Evolutionary conservation across 2,113 vertebrate genomes (phyloP), one percentile per base, ranked within the genome.

Genomic region (Myrmecobius fasciatus): DNA sequence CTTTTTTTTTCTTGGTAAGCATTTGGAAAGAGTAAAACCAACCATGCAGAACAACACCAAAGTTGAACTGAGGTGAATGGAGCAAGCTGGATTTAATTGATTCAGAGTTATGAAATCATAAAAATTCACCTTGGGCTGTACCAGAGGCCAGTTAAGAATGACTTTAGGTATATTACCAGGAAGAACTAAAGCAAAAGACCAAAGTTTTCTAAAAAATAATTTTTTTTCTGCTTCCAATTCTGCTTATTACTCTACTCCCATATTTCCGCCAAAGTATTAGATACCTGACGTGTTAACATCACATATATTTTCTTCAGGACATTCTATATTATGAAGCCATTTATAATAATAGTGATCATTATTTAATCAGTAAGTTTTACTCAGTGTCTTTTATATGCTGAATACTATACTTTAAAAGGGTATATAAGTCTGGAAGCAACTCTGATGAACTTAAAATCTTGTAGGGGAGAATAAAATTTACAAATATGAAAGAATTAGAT

Each of bases 61-160:
- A 83, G 67, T 83, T 83, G 67, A 83, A 83, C 17, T 83, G 36
- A 83, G 67, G 67, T 43, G 67, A 83, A 43, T 83, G 67, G 67
- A 83, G 36, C 17, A 83, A 83, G 67, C n/a, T 83, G 20, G 36
- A 83, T 83, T 24, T 83, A 83, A 83, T 83, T 83, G 67, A 83
- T 83, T 83, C 67, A 83, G 67, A 83, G 67, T 83, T 83, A 83
- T 83, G 67, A 83, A 83, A 83, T 83, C 67, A 83, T 83, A 83
- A 83, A 24, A 83, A 83, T 43, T 83, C 67, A 83, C 67, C n/a
- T 83, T 83, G 67, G 67, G 67, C n/a, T 83, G 6, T 83, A 83
- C 67, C 43, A n/a, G 67, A 83, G 67, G 67, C n/a, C 36, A 83
- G 67, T 83, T 83, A 83, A 43, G 36, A 83, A 83, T 43, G 67